These are phyloP conservation scores for Catharus ustulatus DNA, from an alignment of 2,797 vertebrate species.

Conservation along the genomic window DNA sequence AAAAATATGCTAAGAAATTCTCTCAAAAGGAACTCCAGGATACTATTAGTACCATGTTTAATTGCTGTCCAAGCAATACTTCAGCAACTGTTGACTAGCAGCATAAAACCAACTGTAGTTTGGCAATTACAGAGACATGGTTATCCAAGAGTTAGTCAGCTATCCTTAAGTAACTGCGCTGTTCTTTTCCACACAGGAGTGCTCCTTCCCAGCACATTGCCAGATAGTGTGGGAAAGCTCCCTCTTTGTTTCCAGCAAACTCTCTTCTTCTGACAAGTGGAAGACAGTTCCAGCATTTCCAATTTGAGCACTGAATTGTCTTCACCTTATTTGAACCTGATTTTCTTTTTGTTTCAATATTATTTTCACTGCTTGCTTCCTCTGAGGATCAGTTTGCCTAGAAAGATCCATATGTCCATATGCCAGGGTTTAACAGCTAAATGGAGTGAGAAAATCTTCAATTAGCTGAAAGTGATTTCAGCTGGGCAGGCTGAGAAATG, in stretches of 20 bases:
- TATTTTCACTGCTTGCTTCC: not conserved
- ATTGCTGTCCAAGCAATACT: not conserved
- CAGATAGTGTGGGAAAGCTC: not conserved
- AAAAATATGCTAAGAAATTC: fast-evolving
- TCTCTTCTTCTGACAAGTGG: not conserved
- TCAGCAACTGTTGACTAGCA: not conserved
- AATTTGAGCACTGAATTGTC: not conserved
- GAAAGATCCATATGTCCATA: conserved; percentile 22
- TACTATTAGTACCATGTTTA: not conserved
- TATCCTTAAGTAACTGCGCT: not conserved
- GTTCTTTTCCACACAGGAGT: not conserved
- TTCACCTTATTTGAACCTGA: not conserved
- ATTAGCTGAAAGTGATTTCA: conserved; percentile 50
- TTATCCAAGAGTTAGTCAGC: not conserved
- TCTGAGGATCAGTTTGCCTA: not conserved
- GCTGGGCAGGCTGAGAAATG: not conserved
- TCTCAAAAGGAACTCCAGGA: not conserved
- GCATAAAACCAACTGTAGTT: not conserved
- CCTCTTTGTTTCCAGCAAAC: not conserved
- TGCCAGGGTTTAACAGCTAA: conserved; percentile 34
- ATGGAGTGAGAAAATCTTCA: conserved; percentile 59
- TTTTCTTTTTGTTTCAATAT: not conserved
- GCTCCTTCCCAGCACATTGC: not conserved
- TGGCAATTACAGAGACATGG: not conserved
- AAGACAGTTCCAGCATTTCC: not conserved